phyloP scores from a whole-genome alignment of 2,113 vertebrate genomes.

The Motacilla tschutschensis region DNA sequence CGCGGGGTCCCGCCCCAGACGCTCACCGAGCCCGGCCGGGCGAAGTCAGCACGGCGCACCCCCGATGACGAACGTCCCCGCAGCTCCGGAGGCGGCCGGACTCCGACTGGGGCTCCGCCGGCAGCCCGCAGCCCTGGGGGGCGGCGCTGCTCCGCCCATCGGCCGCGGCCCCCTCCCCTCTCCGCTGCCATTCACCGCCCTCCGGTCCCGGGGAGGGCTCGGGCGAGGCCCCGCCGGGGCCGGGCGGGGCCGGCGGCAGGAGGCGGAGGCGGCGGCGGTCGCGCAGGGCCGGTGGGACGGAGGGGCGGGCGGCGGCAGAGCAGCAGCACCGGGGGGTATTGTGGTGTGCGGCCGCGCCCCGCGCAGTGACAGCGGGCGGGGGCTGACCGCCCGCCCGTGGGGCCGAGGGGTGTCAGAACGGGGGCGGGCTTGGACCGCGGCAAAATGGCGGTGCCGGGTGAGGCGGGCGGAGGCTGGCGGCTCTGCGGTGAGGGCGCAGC shows the following conservation, averaged over 20 bases:
- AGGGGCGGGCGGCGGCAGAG: not conserved
- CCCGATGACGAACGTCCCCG: fast-evolving
- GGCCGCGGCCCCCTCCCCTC: not conserved
- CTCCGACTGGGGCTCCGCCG: fast-evolving
- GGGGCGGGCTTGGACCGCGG: no score
- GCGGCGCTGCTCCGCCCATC: not conserved
- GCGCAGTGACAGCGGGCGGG: no score
- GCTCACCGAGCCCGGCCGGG: not conserved
- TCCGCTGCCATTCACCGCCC: not conserved
- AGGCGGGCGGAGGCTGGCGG: not conserved
- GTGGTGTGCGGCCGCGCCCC: fast-evolving
- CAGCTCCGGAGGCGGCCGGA: not conserved
- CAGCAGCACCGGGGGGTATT: fast-evolving
- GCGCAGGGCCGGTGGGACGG: not conserved
- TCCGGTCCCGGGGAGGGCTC: not conserved
- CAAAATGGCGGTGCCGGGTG: not conserved
- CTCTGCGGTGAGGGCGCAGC: not conserved
- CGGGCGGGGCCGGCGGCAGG: not conserved
- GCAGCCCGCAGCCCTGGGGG: not conserved
- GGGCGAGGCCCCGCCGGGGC: not conserved
- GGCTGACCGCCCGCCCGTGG: fast-evolving
- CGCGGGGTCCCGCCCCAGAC: not conserved
- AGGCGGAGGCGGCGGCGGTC: not conserved
- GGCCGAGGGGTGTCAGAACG: fast-evolving
- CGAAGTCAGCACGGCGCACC: not conserved